Evolutionary conservation across 2,113 vertebrate species (phyloP).

Genomic region (Nyctereutes procyonoides): DNA sequence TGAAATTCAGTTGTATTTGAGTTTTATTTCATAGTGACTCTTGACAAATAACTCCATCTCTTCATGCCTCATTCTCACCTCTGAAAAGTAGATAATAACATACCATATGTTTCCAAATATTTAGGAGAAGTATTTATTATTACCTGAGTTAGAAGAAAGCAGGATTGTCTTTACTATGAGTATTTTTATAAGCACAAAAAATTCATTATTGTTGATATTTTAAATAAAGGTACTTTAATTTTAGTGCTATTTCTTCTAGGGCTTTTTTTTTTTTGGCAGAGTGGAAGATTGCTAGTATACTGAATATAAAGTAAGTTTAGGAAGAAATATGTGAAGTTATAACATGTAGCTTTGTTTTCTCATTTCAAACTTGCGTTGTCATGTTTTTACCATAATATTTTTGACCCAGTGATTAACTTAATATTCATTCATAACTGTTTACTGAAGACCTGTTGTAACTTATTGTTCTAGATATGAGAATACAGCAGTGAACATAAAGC

Average conservation of each 20-base stretch:
- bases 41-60: neutral
- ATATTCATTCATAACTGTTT: neutral
- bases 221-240: constrained; percentile 2
- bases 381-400: neutral
- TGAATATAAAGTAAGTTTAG: neutral
- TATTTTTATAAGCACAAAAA: neutral
- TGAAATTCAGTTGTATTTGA: neutral
- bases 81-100: neutral
- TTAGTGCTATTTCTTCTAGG: neutral
- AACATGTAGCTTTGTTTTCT: neutral
- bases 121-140: neutral
- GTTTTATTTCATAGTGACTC: constrained; percentile 15
- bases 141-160: neutral
- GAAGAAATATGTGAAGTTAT: neutral
- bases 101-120: neutral
- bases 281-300: neutral
- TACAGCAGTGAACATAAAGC: neutral
- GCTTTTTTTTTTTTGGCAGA: neutral
- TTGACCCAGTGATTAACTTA: neutral
- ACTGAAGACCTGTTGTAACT: neutral
- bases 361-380: neutral
- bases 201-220: neutral
- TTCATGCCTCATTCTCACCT: neutral
- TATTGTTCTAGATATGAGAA: neutral
- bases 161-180: neutral